Percentiles rank a stretch among this genome's conserved stretches.
Evolutionary conservation across 2,888 invertebrate species (phyloP).

Genomic region (Drosophila maculinotata): DNA sequence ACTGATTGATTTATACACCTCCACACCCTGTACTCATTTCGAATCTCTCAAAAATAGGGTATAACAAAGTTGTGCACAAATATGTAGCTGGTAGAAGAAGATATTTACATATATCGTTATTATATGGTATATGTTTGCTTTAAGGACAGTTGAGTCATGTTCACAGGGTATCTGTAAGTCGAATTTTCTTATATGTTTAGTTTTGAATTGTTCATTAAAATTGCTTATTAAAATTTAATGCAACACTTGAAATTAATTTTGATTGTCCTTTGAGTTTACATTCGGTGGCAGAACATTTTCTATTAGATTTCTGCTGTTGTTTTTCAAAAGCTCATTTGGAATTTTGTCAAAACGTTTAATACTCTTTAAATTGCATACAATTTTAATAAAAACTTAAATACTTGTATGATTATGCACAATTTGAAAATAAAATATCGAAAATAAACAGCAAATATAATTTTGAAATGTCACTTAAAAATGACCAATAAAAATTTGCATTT

Average conservation of each 20-base stretch:
- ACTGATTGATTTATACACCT: conserved; percentile 30
- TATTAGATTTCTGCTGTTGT: no score
- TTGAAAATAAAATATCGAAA: neutral
- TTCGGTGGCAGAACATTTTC: neutral
- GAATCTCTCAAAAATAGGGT: neutral
- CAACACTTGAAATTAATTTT: neutral
- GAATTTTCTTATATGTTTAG: neutral
- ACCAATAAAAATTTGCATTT: conserved; percentile 22
- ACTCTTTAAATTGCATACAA: neutral
- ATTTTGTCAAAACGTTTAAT: neutral
- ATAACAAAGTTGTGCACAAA: no score
- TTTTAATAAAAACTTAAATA: neutral
- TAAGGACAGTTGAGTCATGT: neutral
- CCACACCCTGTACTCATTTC: neutral
- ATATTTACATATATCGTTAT: no score
- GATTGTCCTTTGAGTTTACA: neutral
- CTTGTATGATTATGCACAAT: neutral
- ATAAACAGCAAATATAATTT: neutral
- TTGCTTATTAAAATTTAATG: neutral
- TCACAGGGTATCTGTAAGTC: neutral
- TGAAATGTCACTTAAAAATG: conserved; percentile 2
- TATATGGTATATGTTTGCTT: no score
- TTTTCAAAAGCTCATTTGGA: no score
- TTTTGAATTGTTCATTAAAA: neutral
- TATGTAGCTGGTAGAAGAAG: no score